These are phyloP conservation scores for Hapalemur alaotrensis DNA, from an alignment of 2,797 vertebrate species.

Conservation along the genomic window DNA sequence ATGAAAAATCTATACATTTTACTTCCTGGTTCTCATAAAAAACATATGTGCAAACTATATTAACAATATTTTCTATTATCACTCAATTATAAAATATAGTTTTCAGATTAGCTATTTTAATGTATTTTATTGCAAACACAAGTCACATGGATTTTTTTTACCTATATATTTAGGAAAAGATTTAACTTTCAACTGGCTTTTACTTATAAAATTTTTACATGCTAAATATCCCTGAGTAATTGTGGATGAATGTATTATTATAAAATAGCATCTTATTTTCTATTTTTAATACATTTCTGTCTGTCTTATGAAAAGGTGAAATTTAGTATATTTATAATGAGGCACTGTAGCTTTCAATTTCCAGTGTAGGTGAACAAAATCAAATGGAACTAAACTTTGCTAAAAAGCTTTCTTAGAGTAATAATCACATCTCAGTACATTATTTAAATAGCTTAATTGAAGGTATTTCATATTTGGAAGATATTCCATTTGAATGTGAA, in stretches of 20 bases:
- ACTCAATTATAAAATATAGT: background rate
- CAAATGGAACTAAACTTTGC: background rate
- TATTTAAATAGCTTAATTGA: conserved; percentile 46
- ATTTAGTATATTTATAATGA: background rate
- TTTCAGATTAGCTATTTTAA: background rate
- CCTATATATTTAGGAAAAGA: background rate
- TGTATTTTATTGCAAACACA: background rate
- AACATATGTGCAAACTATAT: background rate
- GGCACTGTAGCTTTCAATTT: background rate
- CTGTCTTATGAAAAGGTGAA: background rate
- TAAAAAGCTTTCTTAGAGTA: conserved; percentile 27
- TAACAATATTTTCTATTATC: background rate
- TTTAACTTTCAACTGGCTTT: background rate
- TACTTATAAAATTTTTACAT: background rate
- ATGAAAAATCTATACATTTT: conserved; percentile 25
- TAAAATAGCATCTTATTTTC: background rate
- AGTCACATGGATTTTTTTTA: background rate
- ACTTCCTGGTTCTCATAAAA: conserved; percentile 6
- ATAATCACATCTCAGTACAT: conserved; percentile 36
- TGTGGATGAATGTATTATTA: background rate
- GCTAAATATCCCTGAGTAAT: background rate
- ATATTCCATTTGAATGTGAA: background rate
- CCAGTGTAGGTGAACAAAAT: conserved; percentile 13
- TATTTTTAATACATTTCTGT: background rate
- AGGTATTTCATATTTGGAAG: conserved; percentile 8